These are phyloP conservation scores for Cavia porcellus DNA, from an alignment of 2,113 vertebrate genomes.

Conservation along the genomic window DNA sequence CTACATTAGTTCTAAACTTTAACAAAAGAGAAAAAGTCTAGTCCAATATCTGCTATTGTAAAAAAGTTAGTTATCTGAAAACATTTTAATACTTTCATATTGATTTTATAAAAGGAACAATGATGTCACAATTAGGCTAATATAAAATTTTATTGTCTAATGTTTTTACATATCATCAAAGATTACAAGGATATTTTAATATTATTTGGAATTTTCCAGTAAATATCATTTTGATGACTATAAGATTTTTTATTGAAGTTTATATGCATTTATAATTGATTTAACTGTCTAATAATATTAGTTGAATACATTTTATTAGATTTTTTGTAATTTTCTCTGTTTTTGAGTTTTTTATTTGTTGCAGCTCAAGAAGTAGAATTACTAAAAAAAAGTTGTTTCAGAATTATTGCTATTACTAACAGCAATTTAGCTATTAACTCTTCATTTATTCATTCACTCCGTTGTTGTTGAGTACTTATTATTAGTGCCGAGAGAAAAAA, in stretches of 20 bases:
- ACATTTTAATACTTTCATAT: neutral
- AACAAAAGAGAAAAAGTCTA: neutral
- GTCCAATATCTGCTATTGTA: neutral
- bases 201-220: neutral
- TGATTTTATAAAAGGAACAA: neutral
- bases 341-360: conserved; percentile 1
- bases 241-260: neutral
- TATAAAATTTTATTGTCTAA: neutral
- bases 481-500: neutral
- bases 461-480: neutral
- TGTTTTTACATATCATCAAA: neutral
- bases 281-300: neutral
- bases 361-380: neutral
- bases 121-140: neutral
- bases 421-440: neutral
- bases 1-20: neutral
- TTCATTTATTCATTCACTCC: neutral
- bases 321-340: neutral
- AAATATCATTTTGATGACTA: neutral
- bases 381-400: neutral
- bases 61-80: neutral
- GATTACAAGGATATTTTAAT: neutral
- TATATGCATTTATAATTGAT: neutral
- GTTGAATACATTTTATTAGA: too few relatives aligned
- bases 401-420: neutral